phyloP scores from a whole-genome alignment of 1,140 invertebrate species.

The Anastrepha obliqua region DNA sequence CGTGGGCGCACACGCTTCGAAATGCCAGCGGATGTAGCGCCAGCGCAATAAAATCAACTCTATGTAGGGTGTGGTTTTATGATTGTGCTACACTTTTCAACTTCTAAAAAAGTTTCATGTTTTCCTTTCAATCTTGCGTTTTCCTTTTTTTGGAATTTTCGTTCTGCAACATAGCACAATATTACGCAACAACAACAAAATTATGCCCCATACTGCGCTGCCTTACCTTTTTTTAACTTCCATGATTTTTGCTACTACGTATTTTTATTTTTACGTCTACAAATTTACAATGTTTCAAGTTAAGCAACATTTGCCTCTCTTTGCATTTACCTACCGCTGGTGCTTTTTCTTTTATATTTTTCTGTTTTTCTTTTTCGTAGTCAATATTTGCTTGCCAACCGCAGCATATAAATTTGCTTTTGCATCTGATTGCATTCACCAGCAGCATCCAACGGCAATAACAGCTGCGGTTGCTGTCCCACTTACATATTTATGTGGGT shows the following conservation, averaged over 20 bases:
- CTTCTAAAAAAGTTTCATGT: too few relatives aligned
- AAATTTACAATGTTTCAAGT: too few relatives aligned
- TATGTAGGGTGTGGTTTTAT: background rate
- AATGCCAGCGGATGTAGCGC: background rate
- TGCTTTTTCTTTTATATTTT: background rate
- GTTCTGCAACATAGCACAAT: background rate
- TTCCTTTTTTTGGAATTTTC: background rate
- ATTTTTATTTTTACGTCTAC: background rate
- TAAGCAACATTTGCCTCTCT: background rate
- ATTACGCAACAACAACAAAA: too few relatives aligned
- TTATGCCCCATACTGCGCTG: background rate
- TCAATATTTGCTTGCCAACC: background rate
- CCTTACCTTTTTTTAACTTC: background rate
- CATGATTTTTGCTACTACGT: too few relatives aligned
- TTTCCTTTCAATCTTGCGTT: background rate
- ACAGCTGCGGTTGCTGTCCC: background rate
- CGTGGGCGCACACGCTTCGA: background rate
- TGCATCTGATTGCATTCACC: conserved; percentile 27
- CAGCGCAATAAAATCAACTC: background rate
- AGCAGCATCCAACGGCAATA: conserved; percentile 11
- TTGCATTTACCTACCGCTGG: background rate
- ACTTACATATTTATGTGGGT: background rate
- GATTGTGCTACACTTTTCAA: background rate
- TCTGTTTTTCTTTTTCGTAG: background rate
- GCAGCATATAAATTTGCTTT: conserved; percentile 13